Evolutionary conservation across 2,113 vertebrate genomes (phyloP), one percentile per base, ranked within the genome.

Genomic region (Orycteropus afer): DNA sequence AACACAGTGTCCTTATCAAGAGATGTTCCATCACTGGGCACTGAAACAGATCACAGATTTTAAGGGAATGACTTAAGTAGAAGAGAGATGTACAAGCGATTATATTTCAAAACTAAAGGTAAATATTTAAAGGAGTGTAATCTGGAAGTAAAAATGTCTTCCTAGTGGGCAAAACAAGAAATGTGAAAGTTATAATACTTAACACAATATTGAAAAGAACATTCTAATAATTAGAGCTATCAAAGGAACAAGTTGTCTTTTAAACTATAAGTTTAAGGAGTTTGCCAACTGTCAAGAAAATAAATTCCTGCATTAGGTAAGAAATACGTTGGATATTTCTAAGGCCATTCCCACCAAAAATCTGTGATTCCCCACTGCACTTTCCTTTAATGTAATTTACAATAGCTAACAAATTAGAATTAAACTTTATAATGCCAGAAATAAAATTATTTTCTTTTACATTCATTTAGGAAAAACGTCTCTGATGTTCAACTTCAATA

Each of bases 381-480:
- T 85, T 42, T 69, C 49, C 37, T 77, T 85, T 88, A 93, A 87
- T 81, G 3, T 51, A 85, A 91, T 80, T 93, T 57, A 85, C 89
- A 1, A 79, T n/a, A 84, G 32, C 57, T 80, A 61, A 65, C 32
- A 74, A 74, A 85, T 84, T 76, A 80, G 89, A 94, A 81, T 80
- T 81, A 76, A 89, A 74, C 22, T 32, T 40, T 92, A 23, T 81
- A 78, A 17, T 65, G 73, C 65, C 27, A 82, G 91, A 90, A 93
- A 12, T 59, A 79, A 91, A 85, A 73, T 11, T 85, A 71, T 88
- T 82, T 89, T 74, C 76, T 94, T 81, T 90, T 53, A 87, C 22
- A 83, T 84, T 92, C 61, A 71, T 78, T 93, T 92, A 95, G 61
- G 13, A 82, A 92, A 97, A 89, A 23, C 40, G 77, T 87, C n/a